Conservation (phyloP, 2,888 invertebrate genomes). For the Heliothis peltigera region DNA sequence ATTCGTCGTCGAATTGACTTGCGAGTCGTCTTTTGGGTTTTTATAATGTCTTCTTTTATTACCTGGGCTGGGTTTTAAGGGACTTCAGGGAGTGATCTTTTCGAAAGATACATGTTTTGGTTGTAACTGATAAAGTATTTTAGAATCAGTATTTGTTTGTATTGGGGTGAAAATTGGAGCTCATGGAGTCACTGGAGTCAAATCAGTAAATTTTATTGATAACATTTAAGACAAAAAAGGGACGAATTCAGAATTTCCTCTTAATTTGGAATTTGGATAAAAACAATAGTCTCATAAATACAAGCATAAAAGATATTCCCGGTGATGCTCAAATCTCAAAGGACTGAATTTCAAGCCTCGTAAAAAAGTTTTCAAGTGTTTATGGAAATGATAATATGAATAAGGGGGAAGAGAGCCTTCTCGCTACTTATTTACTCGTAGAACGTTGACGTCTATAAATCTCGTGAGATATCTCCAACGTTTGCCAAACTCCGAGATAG, state of each 20-base stretch:
- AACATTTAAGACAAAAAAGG: no score
- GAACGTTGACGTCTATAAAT: slow-evolving; percentile 16
- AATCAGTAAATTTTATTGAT: no score
- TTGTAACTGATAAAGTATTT: background rate
- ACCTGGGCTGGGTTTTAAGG: slow-evolving; percentile 33
- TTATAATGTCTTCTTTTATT: slow-evolving; percentile 48
- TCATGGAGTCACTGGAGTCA: no score
- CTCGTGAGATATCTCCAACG: slow-evolving; percentile 3
- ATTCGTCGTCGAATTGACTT: slow-evolving; percentile 14
- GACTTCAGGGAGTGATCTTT: slow-evolving; percentile 8
- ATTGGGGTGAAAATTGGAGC: background rate
- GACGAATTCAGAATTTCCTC: no score
- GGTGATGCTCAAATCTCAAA: no score
- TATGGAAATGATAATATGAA: slow-evolving; percentile 3
- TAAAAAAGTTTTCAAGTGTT: background rate
- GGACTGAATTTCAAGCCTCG: no score
- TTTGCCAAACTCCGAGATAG: background rate
- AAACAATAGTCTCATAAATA: no score
- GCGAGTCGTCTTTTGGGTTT: slow-evolving; percentile 34
- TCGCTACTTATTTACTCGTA: background rate
- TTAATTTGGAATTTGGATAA: no score
- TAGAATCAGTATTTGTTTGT: slow-evolving; percentile 8
- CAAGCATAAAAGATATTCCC: no score
- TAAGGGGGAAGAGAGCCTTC: slow-evolving; percentile 14
- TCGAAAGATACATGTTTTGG: slow-evolving; percentile 16